phyloP scores from a whole-genome alignment of 2,888 invertebrate genomes.

The Machimus rusticus region DNA sequence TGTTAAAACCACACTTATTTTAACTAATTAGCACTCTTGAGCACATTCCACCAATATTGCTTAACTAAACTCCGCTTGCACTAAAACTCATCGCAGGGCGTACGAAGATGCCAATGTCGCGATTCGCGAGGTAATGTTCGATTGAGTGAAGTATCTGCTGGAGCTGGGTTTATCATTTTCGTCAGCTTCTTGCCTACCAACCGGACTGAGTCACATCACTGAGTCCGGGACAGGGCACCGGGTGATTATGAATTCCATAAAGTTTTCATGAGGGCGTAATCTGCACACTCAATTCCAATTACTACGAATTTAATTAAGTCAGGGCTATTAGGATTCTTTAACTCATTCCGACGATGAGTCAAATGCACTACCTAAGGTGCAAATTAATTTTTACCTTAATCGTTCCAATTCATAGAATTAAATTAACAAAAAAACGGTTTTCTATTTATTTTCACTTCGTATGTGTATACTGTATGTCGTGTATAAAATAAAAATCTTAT shows the following conservation, averaged over 20 bases:
- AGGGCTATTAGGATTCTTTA: background rate
- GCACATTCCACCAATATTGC: background rate
- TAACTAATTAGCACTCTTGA: background rate
- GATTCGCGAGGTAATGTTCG: slow-evolving; percentile 19
- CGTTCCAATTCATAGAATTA: background rate
- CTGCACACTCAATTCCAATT: background rate
- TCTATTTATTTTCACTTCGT: no score
- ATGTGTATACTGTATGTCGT: no score
- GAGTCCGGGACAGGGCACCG: background rate
- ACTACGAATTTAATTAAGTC: background rate
- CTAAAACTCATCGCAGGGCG: background rate
- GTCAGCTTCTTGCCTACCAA: slow-evolving; percentile 4
- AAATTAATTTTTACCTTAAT: background rate
- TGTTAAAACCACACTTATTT: background rate
- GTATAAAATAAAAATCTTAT: no score
- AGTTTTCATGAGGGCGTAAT: background rate
- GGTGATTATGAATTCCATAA: background rate
- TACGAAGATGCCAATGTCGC: background rate
- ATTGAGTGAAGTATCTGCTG: background rate
- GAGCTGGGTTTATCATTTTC: slow-evolving; percentile 27
- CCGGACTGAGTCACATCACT: slow-evolving; percentile 4
- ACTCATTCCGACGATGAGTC: background rate
- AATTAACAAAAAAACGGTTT: background rate
- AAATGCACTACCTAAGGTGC: background rate
- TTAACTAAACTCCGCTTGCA: background rate